Base-by-base conservation (phyloP, 2,888 invertebrate genomes). In the Hanleya hanleyi region DNA sequence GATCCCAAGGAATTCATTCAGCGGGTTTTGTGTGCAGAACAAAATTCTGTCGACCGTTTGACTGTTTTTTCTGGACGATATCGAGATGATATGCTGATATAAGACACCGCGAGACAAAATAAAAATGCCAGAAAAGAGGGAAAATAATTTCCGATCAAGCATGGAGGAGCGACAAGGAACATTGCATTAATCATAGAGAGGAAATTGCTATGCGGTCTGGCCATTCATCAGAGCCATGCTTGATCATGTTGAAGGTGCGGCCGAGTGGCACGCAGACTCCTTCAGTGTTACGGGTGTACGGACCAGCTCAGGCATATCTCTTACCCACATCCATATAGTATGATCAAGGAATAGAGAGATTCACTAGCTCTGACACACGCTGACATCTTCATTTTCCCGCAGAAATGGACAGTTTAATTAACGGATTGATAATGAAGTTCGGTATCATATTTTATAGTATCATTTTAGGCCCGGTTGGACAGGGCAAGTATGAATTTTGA, bases 71-170 rank as follows among this genome's bases (percentile, higher is more conserved):
- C 47, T 18, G 3, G 47, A 4, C 18, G 47, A n/a, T 47, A 47
- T 47, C n/a, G 22, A 7, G 47, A 47, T 22, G 47, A 47, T 47
- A 22, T 4, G 7, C 47, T 47, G 47, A 47, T 47, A 57, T 57
- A 57, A 26, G 57, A 57, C 22, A 57, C 57, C 15, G 26, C 22
- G 29, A 29, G 57, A 57, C 57, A 57, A 57, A 57, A 57, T 57
- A 57, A 57, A 57, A 57, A 22, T 29, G 57, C 32, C 57, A 57
- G 57, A 29, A 29, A 29, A 57, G 26, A 32, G 29, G 32, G 57
- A 57, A 57, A 57, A 57, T 57, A 57, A 57, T 57, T 57, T 57
- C 57, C 57, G 57, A 57, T 26, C 22, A 29, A 29, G 57, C 57
- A 57, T 57, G 29, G 15, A 15, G 26, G 57, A 57, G 57, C 32